Evolutionary conservation across 2,113 vertebrate genomes (phyloP), one percentile per base, ranked within the genome.

Genomic region (Xiphophorus maculatus): DNA sequence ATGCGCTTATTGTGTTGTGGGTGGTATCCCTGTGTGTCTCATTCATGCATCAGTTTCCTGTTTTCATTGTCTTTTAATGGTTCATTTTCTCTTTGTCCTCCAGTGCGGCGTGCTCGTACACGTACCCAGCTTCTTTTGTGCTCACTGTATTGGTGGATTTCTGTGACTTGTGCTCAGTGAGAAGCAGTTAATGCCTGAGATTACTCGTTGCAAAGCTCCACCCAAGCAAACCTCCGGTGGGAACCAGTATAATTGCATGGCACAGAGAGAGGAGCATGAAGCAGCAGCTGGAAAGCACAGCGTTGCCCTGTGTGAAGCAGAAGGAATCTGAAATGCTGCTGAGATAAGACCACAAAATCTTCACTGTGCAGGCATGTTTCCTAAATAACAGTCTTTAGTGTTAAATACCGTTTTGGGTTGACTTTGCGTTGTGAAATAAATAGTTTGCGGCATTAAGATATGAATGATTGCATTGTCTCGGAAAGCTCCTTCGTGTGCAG

Each of bases 161-260:
- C 63, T 77, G 75, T 71, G 67, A 84, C 79, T 84, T 81, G 54
- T 66, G 79, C 76, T 67, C 77, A 77, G 76, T 63, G 71, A 88
- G 79, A 74, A 91, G 74, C 71, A 84, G 82, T 87, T 87, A 87
- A 88, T 90, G 80, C 80, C 74, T 62, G 77, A 79, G 86, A 82
- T 90, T 89, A 83, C 77, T 83, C 68, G 69, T 80, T 71, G 73
- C 76, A 69, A 82, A 84, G 84, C 90, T 89, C 90, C 87, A 93
- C 87, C 89, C 88, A 83, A 81, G 69, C 72, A 63, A 82, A 88
- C 87, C 82, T 91, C 89, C 79, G 80, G 87, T 91, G 89, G 88
- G 90, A 93, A 89, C 80, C 73, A 63, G 79, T n/a, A 71, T 90
- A 89, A 93, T 88, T 88, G 84, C 80, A 87, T 87, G 90, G 90